Base-by-base conservation (phyloP, 2,113 vertebrate species). In the Vanacampus margaritifer region DNA sequence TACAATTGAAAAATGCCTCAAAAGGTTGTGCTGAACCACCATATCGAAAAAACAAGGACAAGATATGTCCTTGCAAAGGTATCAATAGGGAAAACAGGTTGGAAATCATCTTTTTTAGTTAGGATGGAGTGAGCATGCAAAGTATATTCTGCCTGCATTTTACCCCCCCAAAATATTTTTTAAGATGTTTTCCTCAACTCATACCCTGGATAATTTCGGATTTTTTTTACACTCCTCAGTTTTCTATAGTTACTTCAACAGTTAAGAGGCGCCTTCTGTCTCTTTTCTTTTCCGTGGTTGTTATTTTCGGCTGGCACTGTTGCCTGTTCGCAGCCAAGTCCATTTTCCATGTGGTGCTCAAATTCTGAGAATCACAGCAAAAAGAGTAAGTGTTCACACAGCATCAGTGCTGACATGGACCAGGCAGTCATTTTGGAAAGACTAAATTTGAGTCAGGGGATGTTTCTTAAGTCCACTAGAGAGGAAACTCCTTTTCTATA, bases 381-480 rank as follows among this genome's bases (percentile, higher is more conserved):
- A 88, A 79, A 83, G 75, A 63, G 48, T 11, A 65, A 53, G 45
- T 60, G 73, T 65, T 69, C 71, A 73, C 67, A 62, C 32, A 72
- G 65, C 28, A 65, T 37, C 21, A 35, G 46, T 23, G 51, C 39
- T 75, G 41, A 65, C 19, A 26, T 51, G 53, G 37, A 63, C 67
- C 46, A 36, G 43, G 39, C 48, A 71, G 21, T 51, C 21, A 51
- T 51, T 51, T 51, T 9, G 9, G 48, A 51, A 51, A 23, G 48
- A n/a, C 48, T 5, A 6, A 2, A 46, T 51, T n/a, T 6, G 53
- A 21, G 39, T 28, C 65, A 67, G 4, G 54, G 37, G 8, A n/a
- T 41, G 65, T 21, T 23, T 41, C 39, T 41, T 12, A 41, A 41
- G 39, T 41, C 39, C 1, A n/a, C 21, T 37, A 2, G 46, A 65